Conservation (phyloP, 1,140 invertebrate species). For the Drosophila subpulchrella region DNA sequence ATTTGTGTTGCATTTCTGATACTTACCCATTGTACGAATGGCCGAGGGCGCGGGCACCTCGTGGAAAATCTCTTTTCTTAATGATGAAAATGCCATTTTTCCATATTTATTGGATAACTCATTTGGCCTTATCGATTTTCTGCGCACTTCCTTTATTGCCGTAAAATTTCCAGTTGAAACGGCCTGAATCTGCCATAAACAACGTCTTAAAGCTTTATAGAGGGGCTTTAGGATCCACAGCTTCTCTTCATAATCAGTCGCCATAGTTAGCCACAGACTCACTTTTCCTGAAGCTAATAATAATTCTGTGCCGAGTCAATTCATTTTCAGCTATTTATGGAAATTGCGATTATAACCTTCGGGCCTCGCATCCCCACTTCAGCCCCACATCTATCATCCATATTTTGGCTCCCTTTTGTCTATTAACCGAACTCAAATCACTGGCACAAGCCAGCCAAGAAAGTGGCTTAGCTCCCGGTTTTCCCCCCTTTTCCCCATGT, state of each 20-base stretch:
- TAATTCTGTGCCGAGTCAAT: slow-evolving; percentile 2
- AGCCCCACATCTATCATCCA: background rate
- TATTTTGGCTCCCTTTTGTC: slow-evolving; percentile 12
- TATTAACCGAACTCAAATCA: slow-evolving; percentile 37
- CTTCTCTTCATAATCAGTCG: background rate
- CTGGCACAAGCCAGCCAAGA: slow-evolving; percentile 30
- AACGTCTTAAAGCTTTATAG: background rate
- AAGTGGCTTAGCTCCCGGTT: slow-evolving; percentile 4
- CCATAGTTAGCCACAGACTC: slow-evolving; percentile 2
- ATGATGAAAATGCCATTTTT: slow-evolving; percentile 21
- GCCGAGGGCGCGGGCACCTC: background rate
- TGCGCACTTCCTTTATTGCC: slow-evolving; percentile 20
- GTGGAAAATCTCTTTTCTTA: slow-evolving; percentile 27
- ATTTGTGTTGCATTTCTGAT: slow-evolving; percentile 47
- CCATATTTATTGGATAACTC: slow-evolving; percentile 8
- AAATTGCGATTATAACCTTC: slow-evolving; percentile 11
- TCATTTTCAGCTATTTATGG: slow-evolving; percentile 29
- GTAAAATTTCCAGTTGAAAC: background rate
- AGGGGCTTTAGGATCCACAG: background rate
- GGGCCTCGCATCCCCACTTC: background rate
- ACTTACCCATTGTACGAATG: slow-evolving; percentile 13
- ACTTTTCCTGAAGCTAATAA: slow-evolving; percentile 20
- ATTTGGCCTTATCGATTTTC: slow-evolving; percentile 19
- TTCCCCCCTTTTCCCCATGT: background rate
- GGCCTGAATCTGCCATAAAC: background rate